A percentile compares a stretch with the other conserved stretches of the same genome.
These are phyloP conservation scores for Nymphalis polychloros DNA, from an alignment of 2,888 invertebrate species.

Conservation along the genomic window DNA sequence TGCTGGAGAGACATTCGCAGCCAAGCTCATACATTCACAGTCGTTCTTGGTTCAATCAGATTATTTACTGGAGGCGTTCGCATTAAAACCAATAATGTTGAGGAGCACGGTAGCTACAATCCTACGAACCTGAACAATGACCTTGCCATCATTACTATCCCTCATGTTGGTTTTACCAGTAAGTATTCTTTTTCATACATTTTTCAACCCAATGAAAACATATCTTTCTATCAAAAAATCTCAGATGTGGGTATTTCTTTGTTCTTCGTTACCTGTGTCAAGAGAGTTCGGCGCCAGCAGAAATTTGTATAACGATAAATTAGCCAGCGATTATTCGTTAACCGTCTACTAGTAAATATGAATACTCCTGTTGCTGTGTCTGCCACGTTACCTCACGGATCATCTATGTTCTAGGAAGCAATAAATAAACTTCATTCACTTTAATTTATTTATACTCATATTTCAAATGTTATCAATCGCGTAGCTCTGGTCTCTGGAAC, in stretches of 20 bases:
- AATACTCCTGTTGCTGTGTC: too few relatives aligned
- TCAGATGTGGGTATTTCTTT: too few relatives aligned
- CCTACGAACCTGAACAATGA: constrained; percentile 45
- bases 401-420: too few relatives aligned
- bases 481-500: constrained; percentile 42
- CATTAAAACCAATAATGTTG: constrained; percentile 42
- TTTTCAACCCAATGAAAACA: too few relatives aligned
- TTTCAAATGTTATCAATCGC: constrained; percentile 25
- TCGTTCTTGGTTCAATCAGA: constrained; percentile 45
- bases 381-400: too few relatives aligned
- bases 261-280: too few relatives aligned
- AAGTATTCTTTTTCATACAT: constrained; percentile 28
- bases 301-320: too few relatives aligned
- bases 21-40: constrained; percentile 45
- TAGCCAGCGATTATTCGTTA: too few relatives aligned
- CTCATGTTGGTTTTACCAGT: constrained; percentile 43
- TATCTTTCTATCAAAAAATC: too few relatives aligned
- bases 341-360: too few relatives aligned
- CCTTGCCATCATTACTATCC: constrained; percentile 47
- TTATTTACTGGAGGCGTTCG: constrained; percentile 48
- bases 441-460: background rate
- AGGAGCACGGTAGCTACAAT: constrained; percentile 46
- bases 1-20: constrained; percentile 47
- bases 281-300: too few relatives aligned
- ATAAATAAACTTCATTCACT: too few relatives aligned